A percentile compares a stretch with the other conserved stretches of the same genome.
phyloP scores from a whole-genome alignment of 2,113 vertebrate genomes.

The Microtus pennsylvanicus region DNA sequence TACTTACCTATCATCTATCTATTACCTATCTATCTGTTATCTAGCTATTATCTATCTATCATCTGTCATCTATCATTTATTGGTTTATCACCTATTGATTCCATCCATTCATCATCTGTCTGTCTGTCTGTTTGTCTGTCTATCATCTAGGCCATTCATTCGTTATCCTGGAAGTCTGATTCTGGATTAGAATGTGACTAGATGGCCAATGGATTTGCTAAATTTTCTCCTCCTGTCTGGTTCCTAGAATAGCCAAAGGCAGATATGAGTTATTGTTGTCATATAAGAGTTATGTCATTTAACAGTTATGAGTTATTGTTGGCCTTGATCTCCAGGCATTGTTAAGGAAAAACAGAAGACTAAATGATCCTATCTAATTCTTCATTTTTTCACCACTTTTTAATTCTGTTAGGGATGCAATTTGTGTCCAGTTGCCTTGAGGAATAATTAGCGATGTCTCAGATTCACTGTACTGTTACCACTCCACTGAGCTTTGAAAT shows the following conservation, averaged over 20 bases:
- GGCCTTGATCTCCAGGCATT: neutral
- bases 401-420: slow-evolving; percentile 55
- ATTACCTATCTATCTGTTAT: neutral
- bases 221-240: neutral
- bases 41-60: neutral
- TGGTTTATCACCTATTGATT: neutral
- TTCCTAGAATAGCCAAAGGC: neutral
- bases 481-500: slow-evolving; percentile 68
- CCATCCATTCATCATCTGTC: neutral
- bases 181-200: neutral
- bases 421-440: slow-evolving; percentile 69
- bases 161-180: neutral
- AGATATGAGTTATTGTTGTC: neutral
- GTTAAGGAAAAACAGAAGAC: neutral
- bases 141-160: neutral
- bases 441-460: slow-evolving; percentile 77
- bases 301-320: neutral
- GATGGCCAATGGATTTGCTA: neutral
- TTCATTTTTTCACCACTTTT: slow-evolving; percentile 8
- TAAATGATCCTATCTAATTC: slow-evolving; percentile 4
- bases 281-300: neutral
- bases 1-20: neutral
- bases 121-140: neutral
- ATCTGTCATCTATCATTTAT: neutral
- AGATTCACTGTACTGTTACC: slow-evolving; percentile 66